Conservation (phyloP, 2,113 vertebrate species). For the Ptychochromis oligacanthus region DNA sequence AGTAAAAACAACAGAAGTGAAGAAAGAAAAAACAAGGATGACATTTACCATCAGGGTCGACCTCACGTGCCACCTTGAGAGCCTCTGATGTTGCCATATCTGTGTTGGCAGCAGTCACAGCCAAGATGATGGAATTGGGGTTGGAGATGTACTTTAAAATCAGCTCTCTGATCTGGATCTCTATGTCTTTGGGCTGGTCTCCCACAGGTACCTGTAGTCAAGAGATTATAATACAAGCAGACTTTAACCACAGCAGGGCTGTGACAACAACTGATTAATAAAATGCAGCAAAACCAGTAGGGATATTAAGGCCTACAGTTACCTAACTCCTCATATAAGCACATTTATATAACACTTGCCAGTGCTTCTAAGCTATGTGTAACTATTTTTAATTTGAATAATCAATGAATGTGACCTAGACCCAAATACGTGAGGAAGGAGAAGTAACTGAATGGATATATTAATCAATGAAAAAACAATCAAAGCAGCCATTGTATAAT, state of each 20-base stretch:
- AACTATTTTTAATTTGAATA: neutral
- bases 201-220: slow-evolving; percentile 96
- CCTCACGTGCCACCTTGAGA: slow-evolving; percentile 95
- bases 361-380: neutral
- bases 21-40: neutral
- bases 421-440: neutral
- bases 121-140: slow-evolving; percentile 97
- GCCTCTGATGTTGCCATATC: slow-evolving; percentile 99
- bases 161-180: slow-evolving; percentile 94
- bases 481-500: neutral
- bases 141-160: slow-evolving; percentile 96
- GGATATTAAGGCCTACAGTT: neutral
- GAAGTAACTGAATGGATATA: neutral
- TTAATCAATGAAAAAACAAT: neutral
- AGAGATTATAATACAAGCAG: neutral
- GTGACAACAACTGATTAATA: neutral
- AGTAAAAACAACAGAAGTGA: neutral
- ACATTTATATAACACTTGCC: neutral
- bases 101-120: slow-evolving; percentile 97
- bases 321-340: neutral
- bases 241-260: neutral
- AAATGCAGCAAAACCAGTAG: neutral
- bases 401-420: neutral
- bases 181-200: slow-evolving; percentile 98
- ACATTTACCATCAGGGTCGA: slow-evolving; percentile 92